These are phyloP conservation scores for Drosophila nigricruria DNA, from an alignment of 2,888 invertebrate species.

Conservation along the genomic window DNA sequence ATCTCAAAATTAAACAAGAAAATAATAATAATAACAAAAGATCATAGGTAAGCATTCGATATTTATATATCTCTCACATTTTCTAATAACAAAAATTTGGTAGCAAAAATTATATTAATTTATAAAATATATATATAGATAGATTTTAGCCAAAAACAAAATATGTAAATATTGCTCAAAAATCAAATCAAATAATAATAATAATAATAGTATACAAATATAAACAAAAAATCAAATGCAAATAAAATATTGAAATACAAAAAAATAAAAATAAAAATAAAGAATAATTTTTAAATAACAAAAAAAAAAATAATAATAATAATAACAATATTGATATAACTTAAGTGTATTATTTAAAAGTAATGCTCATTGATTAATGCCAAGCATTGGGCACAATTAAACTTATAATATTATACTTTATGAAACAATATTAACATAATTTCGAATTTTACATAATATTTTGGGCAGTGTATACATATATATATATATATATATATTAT, in stretches of 20 bases:
- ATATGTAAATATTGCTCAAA: not conserved
- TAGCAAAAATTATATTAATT: not conserved
- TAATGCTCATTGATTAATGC: constrained; percentile 6
- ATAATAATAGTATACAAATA: not conserved
- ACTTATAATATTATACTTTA: not conserved
- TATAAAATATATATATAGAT: not conserved
- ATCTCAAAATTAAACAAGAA: not conserved
- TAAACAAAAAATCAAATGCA: not conserved
- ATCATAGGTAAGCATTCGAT: not conserved
- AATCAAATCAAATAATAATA: not conserved
- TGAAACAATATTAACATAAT: not conserved
- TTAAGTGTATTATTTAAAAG: not conserved
- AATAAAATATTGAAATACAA: constrained; percentile 1
- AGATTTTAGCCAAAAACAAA: not conserved
- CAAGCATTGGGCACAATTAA: not conserved
- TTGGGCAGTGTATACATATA: not conserved
- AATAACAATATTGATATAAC: constrained; percentile 1
- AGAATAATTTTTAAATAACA: not conserved
- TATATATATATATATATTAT: not conserved
- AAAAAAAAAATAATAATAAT: not conserved
- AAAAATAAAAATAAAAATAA: not conserved
- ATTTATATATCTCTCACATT: constrained; percentile 1
- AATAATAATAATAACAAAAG: not conserved
- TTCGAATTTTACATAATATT: not conserved
- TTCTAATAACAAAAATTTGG: not conserved